Conservation (phyloP, 1,140 invertebrate species). For the Ceratosolen solmsi region DNA sequence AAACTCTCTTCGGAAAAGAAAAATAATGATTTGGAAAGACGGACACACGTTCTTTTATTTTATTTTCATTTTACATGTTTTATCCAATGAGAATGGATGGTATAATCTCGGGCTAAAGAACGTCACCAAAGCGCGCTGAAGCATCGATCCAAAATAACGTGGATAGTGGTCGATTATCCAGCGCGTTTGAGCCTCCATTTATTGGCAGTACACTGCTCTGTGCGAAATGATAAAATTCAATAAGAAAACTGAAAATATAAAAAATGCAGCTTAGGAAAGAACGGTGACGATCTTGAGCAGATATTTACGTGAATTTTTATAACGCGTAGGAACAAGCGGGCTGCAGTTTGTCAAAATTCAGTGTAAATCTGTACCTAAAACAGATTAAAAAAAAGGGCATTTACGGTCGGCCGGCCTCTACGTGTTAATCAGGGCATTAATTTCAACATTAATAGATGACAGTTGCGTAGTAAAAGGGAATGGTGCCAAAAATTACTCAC, state of each 20-base stretch:
- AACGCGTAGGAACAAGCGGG: constrained; percentile 60
- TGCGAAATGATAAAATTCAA: neutral
- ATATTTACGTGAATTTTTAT: constrained; percentile 13
- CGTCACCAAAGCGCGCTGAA: constrained; percentile 42
- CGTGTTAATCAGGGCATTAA: neutral
- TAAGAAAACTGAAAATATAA: neutral
- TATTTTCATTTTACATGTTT: neutral
- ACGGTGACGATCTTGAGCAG: constrained; percentile 46
- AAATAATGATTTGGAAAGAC: constrained; percentile 7
- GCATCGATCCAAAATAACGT: constrained; percentile 3
- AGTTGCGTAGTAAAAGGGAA: neutral
- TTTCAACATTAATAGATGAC: neutral
- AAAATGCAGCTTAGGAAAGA: constrained; percentile 19
- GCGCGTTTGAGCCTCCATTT: constrained; percentile 20
- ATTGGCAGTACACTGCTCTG: neutral
- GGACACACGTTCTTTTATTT: neutral
- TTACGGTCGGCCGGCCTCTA: constrained; percentile 68
- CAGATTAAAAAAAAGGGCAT: constrained; percentile 69
- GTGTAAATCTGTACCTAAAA: constrained; percentile 72
- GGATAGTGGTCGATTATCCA: constrained; percentile 34
- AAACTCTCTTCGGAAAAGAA: constrained; percentile 18
- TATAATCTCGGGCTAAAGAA: constrained; percentile 13
- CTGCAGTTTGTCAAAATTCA: constrained; percentile 65
- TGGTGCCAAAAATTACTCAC: neutral
- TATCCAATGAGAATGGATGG: neutral